A percentile compares a stretch with the other conserved stretches of the same genome.
These are phyloP conservation scores for Cryptus armator DNA, from an alignment of 2,888 invertebrate species.

Conservation along the genomic window DNA sequence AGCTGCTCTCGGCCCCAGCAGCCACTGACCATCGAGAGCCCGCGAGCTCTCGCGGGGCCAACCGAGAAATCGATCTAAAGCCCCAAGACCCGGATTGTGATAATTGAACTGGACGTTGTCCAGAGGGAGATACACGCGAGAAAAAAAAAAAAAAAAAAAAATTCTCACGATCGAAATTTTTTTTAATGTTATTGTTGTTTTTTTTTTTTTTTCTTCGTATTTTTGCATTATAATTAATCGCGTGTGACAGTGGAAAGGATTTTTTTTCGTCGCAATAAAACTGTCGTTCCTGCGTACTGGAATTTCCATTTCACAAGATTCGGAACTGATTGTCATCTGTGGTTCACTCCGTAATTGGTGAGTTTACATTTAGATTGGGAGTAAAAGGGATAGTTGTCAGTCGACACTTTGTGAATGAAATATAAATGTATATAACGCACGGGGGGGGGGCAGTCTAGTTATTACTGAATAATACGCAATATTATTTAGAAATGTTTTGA, in stretches of 20 bases:
- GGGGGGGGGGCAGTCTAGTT: not conserved
- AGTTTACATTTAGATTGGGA: not conserved
- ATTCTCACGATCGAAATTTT: not conserved
- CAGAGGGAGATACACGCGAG: not conserved
- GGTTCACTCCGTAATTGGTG: constrained; percentile 6
- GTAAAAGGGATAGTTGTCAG: too few species aligned
- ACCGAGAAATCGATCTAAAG: too few species aligned
- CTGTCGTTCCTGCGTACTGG: not conserved
- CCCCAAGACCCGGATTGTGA: too few species aligned
- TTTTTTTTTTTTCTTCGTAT: not conserved
- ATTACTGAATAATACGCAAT: not conserved
- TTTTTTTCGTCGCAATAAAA: not conserved
- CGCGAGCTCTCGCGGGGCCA: not conserved
- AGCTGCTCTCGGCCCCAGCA: constrained; percentile 22
- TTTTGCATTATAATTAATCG: not conserved
- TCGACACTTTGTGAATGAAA: not conserved
- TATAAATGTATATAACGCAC: not conserved
- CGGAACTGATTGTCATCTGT: not conserved
- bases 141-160: not conserved
- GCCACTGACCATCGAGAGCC: constrained; percentile 43
- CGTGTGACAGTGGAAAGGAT: constrained; percentile 32
- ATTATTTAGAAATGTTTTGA: constrained; percentile 15
- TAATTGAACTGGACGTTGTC: not conserved
- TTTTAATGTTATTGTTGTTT: not conserved
- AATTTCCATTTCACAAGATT: not conserved